A percentile compares a stretch with the other conserved stretches of the same genome.
phyloP scores from a whole-genome alignment of 2,797 vertebrate genomes.

The Melanotaenia pygmaea region DNA sequence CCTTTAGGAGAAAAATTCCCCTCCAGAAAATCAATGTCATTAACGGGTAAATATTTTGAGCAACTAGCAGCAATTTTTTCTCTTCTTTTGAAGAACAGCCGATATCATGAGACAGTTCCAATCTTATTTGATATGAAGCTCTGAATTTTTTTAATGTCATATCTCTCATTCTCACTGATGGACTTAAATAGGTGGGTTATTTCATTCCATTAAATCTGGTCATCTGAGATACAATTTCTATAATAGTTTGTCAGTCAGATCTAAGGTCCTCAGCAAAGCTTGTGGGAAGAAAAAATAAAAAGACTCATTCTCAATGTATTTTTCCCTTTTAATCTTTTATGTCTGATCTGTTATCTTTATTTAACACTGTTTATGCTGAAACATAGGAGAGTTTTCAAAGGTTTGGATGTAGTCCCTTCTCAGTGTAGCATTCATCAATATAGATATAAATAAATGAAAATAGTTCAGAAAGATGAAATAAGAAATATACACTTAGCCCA shows the following conservation, averaged over 20 bases:
- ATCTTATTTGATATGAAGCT: slow-evolving; percentile 25
- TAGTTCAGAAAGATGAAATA: slow-evolving; percentile 38
- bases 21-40: slow-evolving; percentile 48
- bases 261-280: slow-evolving; percentile 28
- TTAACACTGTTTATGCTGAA: slow-evolving; percentile 57
- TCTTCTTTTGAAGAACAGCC: slow-evolving; percentile 32
- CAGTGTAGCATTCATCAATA: slow-evolving; percentile 39
- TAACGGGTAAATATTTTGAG: slow-evolving; percentile 29
- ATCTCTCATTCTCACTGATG: slow-evolving; percentile 48
- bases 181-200: slow-evolving; percentile 50
- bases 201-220: slow-evolving; percentile 52
- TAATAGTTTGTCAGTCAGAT: slow-evolving; percentile 38
- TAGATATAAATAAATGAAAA: slow-evolving; percentile 62
- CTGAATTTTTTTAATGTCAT: slow-evolving; percentile 35
- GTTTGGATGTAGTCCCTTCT: slow-evolving; percentile 34
- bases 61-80: slow-evolving; percentile 38
- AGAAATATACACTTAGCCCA: slow-evolving; percentile 49
- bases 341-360: slow-evolving; percentile 39
- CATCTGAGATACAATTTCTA: slow-evolving; percentile 44
- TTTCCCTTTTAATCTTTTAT: slow-evolving; percentile 45
- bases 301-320: slow-evolving; percentile 16
- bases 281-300: background rate
- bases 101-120: slow-evolving; percentile 27
- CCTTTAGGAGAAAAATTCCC: slow-evolving; percentile 36
- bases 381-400: slow-evolving; percentile 33